A percentile compares a stretch with the other conserved stretches of the same genome.
These are phyloP conservation scores for Apolygus lucorum DNA, from an alignment of 1,140 invertebrate genomes.

Conservation along the genomic window DNA sequence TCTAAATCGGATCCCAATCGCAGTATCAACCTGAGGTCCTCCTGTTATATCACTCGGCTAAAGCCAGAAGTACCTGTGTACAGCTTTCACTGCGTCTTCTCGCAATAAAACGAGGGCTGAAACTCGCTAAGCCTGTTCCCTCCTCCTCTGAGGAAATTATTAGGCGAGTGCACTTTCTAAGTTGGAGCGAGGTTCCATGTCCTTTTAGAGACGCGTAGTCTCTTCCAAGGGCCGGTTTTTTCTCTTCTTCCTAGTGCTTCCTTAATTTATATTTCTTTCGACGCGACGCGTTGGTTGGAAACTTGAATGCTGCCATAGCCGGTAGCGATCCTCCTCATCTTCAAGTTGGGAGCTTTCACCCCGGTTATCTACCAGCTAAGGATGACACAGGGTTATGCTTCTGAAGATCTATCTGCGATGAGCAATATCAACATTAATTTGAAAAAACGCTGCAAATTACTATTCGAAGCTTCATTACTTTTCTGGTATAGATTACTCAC, in stretches of 20 bases:
- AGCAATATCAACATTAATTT: too few relatives aligned
- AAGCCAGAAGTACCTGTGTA: neutral
- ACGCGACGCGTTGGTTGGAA: neutral
- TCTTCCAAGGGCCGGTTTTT: neutral
- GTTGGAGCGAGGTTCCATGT: neutral
- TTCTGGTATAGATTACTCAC: too few relatives aligned
- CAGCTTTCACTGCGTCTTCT: conserved; percentile 6
- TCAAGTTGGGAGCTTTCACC: neutral
- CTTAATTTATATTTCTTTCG: neutral
- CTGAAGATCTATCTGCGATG: too few relatives aligned
- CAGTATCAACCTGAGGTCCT: too few relatives aligned
- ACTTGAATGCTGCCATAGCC: too few relatives aligned
- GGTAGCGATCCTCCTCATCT: neutral
- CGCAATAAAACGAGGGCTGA: conserved; percentile 12
- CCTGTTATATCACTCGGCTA: neutral
- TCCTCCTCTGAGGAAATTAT: neutral
- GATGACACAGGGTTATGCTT: too few relatives aligned
- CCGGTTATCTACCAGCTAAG: too few relatives aligned
- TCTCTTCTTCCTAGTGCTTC: neutral
- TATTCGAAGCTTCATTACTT: too few relatives aligned
- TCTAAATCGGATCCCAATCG: too few relatives aligned
- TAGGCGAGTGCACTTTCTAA: conserved; percentile 15
- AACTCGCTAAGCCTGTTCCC: conserved; percentile 11
- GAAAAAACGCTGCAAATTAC: too few relatives aligned
- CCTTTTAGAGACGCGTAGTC: neutral